These are phyloP conservation scores for Lepeophtheirus salmonis DNA, from an alignment of 1,140 invertebrate species.

Conservation along the genomic window DNA sequence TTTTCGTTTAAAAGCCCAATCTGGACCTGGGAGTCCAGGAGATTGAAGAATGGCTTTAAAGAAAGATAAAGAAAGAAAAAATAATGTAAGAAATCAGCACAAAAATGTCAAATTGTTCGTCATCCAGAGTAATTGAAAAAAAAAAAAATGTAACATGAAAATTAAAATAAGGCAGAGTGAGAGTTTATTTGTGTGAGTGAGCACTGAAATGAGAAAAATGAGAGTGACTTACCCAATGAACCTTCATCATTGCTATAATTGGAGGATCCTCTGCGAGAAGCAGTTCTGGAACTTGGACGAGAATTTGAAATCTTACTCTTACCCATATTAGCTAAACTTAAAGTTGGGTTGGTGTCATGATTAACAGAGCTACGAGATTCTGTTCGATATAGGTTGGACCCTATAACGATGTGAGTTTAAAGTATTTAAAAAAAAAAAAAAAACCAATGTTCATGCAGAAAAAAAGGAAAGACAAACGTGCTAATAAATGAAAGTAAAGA, in stretches of 20 bases:
- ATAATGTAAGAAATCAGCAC: no score
- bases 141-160: no score
- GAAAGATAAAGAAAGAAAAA: no score
- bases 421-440: conserved; percentile 2
- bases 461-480: neutral
- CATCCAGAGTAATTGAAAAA: no score
- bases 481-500: no score
- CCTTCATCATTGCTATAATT: neutral
- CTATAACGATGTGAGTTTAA: neutral
- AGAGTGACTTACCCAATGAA: neutral
- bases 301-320: neutral
- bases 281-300: neutral
- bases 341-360: neutral
- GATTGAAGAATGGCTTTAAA: neutral
- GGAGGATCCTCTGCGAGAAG: neutral
- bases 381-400: neutral
- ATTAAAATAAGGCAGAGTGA: no score
- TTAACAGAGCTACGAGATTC: conserved; percentile 10
- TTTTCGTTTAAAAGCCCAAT: neutral
- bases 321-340: conserved; percentile 1
- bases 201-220: neutral
- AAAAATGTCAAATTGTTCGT: no score
- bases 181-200: no score
- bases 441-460: conserved; percentile 4
- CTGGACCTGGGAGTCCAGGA: neutral